Percentiles rank a stretch among this genome's conserved stretches.
phyloP scores from a whole-genome alignment of 2,888 invertebrate species.

The Lepidocyrtoides sp. region DNA sequence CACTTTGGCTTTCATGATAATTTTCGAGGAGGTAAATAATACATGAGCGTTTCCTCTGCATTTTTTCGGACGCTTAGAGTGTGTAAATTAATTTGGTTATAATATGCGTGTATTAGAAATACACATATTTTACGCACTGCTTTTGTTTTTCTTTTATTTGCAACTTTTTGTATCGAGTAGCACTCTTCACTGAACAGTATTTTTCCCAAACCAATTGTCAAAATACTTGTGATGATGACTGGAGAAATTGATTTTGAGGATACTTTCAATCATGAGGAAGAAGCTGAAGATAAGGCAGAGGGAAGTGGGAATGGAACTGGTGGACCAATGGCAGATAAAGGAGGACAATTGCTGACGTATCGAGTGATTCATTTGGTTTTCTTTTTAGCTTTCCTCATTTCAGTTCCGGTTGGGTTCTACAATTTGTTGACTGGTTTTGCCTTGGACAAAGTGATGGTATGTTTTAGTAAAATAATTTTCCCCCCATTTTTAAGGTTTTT shows the following conservation, averaged over 20 bases:
- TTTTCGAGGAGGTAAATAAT: conserved; percentile 73
- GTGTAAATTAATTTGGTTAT: no score
- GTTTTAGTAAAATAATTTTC: no score
- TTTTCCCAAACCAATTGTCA: conserved; percentile 76
- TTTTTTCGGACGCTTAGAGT: not conserved
- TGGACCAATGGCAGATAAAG: not conserved
- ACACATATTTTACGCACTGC: not conserved
- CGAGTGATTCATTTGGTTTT: conserved; percentile 62
- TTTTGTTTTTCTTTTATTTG: conserved; percentile 16
- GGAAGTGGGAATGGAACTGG: conserved; percentile 59
- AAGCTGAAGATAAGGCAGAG: not conserved
- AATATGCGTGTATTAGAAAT: no score
- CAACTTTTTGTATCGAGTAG: conserved; percentile 3
- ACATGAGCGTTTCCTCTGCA: not conserved
- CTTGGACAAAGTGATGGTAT: conserved; percentile 76
- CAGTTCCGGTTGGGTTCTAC: conserved; percentile 75
- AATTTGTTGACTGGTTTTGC: conserved; percentile 74
- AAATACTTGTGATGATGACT: conserved; percentile 79
- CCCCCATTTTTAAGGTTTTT: no score
- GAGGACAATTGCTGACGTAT: conserved; percentile 35
- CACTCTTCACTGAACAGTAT: conserved; percentile 73
- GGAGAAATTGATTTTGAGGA: conserved; percentile 79
- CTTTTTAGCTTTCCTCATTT: conserved; percentile 72
- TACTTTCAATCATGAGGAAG: conserved; percentile 72
- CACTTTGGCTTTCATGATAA: conserved; percentile 71